Conservation (phyloP, 2,797 vertebrate genomes). For the Epinephelus coioides region DNA sequence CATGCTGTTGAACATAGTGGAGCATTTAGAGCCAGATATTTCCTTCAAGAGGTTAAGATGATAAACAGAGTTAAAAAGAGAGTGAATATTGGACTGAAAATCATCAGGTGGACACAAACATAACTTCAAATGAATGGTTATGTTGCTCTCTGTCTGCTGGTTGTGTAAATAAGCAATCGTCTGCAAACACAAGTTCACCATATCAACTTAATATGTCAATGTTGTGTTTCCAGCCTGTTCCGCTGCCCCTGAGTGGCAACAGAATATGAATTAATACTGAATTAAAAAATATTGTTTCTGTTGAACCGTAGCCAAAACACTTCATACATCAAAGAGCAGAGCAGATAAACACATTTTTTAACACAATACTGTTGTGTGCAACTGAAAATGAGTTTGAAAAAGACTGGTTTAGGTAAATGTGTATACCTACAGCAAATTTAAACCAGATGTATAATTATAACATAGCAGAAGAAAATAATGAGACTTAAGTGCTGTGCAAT, state of each 20-base stretch:
- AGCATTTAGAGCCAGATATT: slow-evolving; percentile 3
- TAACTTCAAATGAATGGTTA: background rate
- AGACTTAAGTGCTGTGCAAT: no score
- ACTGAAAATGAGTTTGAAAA: background rate
- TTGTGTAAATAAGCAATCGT: background rate
- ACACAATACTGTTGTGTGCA: background rate
- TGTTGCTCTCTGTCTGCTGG: background rate
- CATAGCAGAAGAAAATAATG: background rate
- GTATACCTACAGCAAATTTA: background rate
- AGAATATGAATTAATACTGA: background rate
- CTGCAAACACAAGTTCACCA: background rate
- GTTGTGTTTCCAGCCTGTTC: background rate
- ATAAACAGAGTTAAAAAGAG: background rate
- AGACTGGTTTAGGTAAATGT: background rate
- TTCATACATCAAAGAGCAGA: background rate
- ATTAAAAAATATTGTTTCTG: background rate
- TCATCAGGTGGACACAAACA: background rate
- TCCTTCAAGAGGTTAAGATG: background rate
- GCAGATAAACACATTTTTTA: background rate
- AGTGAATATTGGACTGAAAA: background rate
- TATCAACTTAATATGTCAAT: background rate
- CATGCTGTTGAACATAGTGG: background rate
- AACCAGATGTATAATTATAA: background rate
- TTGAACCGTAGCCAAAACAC: background rate
- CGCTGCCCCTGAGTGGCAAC: background rate